Evolutionary conservation across 2,888 invertebrate genomes (phyloP).

Genomic region (Ophion obscuratus): DNA sequence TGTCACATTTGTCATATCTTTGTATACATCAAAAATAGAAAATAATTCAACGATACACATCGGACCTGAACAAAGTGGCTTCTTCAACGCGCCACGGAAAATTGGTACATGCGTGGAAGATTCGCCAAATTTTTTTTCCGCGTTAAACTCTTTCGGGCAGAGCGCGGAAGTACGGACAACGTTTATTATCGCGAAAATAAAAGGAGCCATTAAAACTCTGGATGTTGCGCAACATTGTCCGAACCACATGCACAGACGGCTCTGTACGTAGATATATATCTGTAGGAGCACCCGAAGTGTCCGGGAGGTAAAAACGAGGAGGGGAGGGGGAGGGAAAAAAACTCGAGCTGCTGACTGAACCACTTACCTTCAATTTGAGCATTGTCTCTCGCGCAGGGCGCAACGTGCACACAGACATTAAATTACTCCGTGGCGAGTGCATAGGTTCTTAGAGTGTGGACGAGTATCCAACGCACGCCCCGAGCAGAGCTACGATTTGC

Average conservation of each 20-base stretch:
- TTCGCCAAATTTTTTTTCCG: background rate
- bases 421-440: slow-evolving; percentile 10
- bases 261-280: background rate
- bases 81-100: background rate
- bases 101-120: background rate
- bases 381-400: slow-evolving; percentile 38
- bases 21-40: background rate
- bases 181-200: background rate
- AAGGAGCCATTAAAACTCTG: slow-evolving; percentile 7
- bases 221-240: slow-evolving; percentile 58
- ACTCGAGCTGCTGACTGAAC: slow-evolving; percentile 46
- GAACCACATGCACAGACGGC: slow-evolving; percentile 49
- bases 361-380: slow-evolving; percentile 66
- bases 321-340: background rate
- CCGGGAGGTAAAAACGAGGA: background rate
- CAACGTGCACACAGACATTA: slow-evolving; percentile 23
- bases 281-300: background rate
- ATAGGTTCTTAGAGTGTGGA: background rate
- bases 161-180: background rate
- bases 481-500: slow-evolving; percentile 34
- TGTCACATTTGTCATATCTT: too few relatives aligned
- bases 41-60: background rate
- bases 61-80: background rate
- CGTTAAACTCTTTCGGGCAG: background rate
- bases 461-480: slow-evolving; percentile 14